Conservation (phyloP, 1,140 invertebrate genomes). For the Rhyzopertha dominica region DNA sequence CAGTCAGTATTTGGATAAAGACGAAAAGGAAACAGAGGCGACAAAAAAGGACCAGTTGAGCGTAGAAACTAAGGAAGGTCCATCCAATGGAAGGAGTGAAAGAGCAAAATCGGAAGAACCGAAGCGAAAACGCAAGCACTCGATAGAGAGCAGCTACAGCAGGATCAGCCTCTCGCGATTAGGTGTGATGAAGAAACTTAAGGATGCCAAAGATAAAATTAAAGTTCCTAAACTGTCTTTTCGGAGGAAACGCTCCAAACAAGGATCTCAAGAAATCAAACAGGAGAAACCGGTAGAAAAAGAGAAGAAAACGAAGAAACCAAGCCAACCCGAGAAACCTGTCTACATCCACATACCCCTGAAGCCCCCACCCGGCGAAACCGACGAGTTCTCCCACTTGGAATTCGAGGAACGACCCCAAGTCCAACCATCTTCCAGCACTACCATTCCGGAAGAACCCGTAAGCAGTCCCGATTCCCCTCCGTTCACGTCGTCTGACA, state of each 20-base stretch:
- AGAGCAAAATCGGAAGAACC: constrained; percentile 37
- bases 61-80: constrained; percentile 10
- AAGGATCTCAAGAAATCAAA: constrained; percentile 17
- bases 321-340: constrained; percentile 22
- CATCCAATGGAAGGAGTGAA: constrained; percentile 10
- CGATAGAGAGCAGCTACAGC: constrained; percentile 38
- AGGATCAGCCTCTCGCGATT: constrained; percentile 37
- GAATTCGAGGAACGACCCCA: constrained; percentile 33
- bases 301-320: constrained; percentile 11
- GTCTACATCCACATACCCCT: constrained; percentile 43
- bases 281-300: constrained; percentile 14
- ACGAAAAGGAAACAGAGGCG: constrained; percentile 22
- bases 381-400: constrained; percentile 40
- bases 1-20: constrained; percentile 43
- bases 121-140: constrained; percentile 37
- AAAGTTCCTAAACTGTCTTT: constrained; percentile 37
- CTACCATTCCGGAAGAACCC: constrained; percentile 3
- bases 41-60: constrained; percentile 3
- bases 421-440: no score
- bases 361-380: constrained; percentile 37
- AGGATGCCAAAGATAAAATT: constrained; percentile 35
- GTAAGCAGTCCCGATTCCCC: constrained; percentile 19
- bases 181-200: constrained; percentile 35
- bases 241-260: constrained; percentile 20
- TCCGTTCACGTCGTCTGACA: constrained; percentile 14